Evolutionary conservation across 2,888 invertebrate genomes (phyloP).

Genomic region (Dexiosoma caninum): DNA sequence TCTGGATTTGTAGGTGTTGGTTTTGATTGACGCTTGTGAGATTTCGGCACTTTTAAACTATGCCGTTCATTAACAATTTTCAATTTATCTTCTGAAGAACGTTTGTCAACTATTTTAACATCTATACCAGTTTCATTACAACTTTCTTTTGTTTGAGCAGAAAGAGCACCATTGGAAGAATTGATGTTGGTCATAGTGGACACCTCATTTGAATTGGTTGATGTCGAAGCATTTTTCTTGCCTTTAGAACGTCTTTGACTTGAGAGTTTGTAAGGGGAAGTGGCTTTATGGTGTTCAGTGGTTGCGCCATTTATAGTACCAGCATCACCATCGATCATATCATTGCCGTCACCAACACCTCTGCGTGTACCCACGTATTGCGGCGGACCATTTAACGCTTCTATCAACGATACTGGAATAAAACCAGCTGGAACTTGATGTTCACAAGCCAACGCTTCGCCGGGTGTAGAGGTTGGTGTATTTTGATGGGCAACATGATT

Average conservation of each 20-base stretch:
- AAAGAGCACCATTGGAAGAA: background rate
- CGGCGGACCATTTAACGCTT: constrained; percentile 95
- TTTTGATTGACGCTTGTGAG: constrained; percentile 64
- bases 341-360: constrained; percentile 57
- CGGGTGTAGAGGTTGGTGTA: constrained; percentile 80
- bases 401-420: constrained; percentile 94
- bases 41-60: constrained; percentile 69
- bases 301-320: constrained; percentile 73
- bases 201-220: constrained; percentile 70
- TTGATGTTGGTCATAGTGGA: constrained; percentile 64
- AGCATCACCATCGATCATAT: constrained; percentile 76
- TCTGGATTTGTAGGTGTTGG: constrained; percentile 58
- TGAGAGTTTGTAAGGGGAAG: constrained; percentile 74
- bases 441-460: constrained; percentile 78
- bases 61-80: constrained; percentile 82
- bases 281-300: constrained; percentile 71
- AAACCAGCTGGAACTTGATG: constrained; percentile 91
- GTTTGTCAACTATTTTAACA: constrained; percentile 59
- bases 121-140: constrained; percentile 50
- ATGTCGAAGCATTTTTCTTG: constrained; percentile 73
- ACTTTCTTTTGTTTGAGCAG: constrained; percentile 53
- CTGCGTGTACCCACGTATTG: constrained; percentile 69
- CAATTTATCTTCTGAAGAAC: constrained; percentile 78
- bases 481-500: constrained; percentile 75
- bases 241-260: constrained; percentile 73